These are phyloP conservation scores for Myrmophylax atrothorax DNA, from an alignment of 2,113 vertebrate species.

Conservation along the genomic window DNA sequence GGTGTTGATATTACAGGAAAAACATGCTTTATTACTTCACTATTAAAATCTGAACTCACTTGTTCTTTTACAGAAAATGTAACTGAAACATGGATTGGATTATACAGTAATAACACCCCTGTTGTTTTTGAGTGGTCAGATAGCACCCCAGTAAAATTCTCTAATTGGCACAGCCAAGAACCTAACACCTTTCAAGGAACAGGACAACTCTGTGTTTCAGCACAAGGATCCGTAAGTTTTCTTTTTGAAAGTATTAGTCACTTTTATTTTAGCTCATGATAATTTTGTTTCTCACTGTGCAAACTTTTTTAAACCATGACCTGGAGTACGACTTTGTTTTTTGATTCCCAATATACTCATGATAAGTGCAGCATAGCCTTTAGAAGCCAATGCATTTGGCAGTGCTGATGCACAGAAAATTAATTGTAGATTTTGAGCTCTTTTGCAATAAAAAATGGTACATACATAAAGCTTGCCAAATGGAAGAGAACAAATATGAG, in stretches of 20 bases:
- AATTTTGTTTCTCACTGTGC: not conserved
- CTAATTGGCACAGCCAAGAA: constrained; percentile 85
- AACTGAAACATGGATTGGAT: constrained; percentile 88
- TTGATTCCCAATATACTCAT: not conserved
- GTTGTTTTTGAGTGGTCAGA: constrained; percentile 86
- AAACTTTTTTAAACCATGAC: not conserved
- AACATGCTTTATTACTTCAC: not conserved
- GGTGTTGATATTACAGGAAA: not conserved
- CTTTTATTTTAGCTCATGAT: not conserved
- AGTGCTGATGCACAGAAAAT: not conserved
- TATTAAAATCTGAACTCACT: constrained; percentile 8
- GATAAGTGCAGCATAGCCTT: not conserved
- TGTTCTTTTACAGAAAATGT: constrained; percentile 75
- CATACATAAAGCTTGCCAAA: not conserved
- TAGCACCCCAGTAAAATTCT: constrained; percentile 80
- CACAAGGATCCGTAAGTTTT: constrained; percentile 79
- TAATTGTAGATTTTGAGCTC: not conserved
- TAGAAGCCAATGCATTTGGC: not conserved
- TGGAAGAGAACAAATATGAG: not conserved
- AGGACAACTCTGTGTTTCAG: constrained; percentile 80
- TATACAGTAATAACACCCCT: constrained; percentile 74
- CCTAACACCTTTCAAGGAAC: constrained; percentile 74
- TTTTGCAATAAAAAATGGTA: not conserved
- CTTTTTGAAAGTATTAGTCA: not conserved
- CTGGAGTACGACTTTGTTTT: not conserved